phyloP scores from a whole-genome alignment of 2,797 vertebrate genomes.

The Diceros bicornis region DNA sequence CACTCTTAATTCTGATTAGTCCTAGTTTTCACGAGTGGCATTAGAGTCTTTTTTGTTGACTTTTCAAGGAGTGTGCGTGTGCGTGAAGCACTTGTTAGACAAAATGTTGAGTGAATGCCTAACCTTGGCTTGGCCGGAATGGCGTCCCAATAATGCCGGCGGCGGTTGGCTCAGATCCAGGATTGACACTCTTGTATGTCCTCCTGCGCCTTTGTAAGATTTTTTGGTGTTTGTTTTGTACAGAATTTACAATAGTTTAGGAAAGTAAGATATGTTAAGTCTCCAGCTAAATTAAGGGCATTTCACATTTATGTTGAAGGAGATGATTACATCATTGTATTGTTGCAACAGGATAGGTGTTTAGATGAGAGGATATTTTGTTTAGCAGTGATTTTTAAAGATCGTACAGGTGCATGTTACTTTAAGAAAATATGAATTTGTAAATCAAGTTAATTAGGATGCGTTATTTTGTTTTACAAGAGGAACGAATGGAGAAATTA shows the following conservation, averaged over 20 bases:
- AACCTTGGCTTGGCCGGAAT: neutral
- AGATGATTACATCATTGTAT: slow-evolving; percentile 47
- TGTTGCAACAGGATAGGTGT: slow-evolving; percentile 13
- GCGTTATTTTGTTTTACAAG: slow-evolving; percentile 43
- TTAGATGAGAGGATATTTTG: neutral
- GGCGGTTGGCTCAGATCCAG: neutral
- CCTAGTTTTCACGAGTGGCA: neutral
- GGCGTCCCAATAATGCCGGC: slow-evolving; percentile 53
- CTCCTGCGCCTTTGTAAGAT: neutral
- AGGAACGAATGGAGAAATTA: neutral
- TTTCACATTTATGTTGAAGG: slow-evolving; percentile 57
- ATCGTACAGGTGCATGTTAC: neutral
- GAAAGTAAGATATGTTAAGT: neutral
- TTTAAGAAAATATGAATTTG: slow-evolving; percentile 46
- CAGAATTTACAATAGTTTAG: neutral
- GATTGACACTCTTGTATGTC: neutral
- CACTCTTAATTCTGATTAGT: neutral
- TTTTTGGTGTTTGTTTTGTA: slow-evolving; percentile 21
- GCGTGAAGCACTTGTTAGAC: slow-evolving; percentile 45
- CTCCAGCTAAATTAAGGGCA: neutral
- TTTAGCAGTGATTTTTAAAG: slow-evolving; percentile 46
- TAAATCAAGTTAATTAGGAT: slow-evolving; percentile 22
- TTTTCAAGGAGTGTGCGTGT: slow-evolving; percentile 23
- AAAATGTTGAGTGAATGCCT: slow-evolving; percentile 12
- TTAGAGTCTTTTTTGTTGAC: slow-evolving; percentile 2